phyloP scores from a whole-genome alignment of 2,797 vertebrate species.

The Tragopan temminckii region DNA sequence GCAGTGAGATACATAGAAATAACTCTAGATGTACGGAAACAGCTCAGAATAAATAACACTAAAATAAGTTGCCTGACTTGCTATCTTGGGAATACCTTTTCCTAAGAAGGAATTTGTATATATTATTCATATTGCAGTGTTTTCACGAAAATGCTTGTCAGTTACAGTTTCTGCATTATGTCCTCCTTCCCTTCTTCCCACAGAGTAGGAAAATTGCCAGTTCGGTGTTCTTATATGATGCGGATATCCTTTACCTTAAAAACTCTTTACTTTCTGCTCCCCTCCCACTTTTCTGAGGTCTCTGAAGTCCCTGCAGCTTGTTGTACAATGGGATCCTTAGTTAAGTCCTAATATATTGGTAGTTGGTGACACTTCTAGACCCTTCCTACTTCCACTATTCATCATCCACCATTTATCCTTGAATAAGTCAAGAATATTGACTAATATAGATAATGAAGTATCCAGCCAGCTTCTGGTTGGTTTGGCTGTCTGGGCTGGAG shows the following conservation, averaged over 20 bases:
- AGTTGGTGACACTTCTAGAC: neutral
- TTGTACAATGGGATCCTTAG: neutral
- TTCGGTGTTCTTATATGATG: neutral
- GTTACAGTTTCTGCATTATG: neutral
- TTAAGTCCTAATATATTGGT: neutral
- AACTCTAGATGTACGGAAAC: neutral
- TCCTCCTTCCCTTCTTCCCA: neutral
- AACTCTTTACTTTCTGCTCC: neutral
- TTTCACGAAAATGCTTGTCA: neutral
- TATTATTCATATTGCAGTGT: neutral
- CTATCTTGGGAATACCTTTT: neutral
- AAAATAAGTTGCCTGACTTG: neutral
- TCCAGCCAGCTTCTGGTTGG: neutral
- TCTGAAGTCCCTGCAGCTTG: neutral
- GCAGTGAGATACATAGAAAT: neutral
- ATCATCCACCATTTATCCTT: neutral
- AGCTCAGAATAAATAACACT: neutral
- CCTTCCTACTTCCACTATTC: neutral
- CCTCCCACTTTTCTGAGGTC: neutral
- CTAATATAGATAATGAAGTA: neutral
- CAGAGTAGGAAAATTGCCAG: neutral
- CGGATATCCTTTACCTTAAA: neutral
- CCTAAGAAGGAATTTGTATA: rapidly evolving
- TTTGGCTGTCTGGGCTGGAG: neutral
- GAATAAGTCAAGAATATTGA: neutral